Percentiles rank a stretch among this genome's conserved stretches.
phyloP scores from a whole-genome alignment of 2,797 vertebrate genomes.

The Gymnothorax reevesii region DNA sequence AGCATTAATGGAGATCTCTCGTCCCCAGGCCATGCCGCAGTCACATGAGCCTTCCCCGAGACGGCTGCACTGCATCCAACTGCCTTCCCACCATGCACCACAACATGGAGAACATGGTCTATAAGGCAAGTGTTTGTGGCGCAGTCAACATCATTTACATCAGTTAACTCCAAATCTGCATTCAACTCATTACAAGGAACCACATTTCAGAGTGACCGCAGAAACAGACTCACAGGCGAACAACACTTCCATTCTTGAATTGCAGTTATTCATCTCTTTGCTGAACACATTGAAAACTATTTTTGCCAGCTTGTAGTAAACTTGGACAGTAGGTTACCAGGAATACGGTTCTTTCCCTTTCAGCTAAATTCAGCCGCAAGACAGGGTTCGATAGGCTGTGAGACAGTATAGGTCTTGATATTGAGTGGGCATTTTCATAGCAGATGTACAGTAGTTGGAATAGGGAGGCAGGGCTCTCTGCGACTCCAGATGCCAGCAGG shows the following conservation, averaged over 20 bases:
- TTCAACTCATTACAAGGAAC: neutral
- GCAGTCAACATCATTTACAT: neutral
- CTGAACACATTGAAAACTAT: neutral
- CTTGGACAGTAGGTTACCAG: neutral
- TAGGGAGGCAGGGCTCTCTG: neutral
- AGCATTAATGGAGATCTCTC: neutral
- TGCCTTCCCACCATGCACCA: conserved; percentile 69
- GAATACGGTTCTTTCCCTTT: neutral
- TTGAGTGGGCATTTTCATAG: neutral
- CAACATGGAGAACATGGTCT: conserved; percentile 54
- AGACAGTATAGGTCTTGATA: neutral
- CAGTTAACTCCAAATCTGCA: neutral
- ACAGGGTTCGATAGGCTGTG: neutral
- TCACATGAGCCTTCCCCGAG: conserved; percentile 71
- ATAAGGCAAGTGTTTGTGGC: conserved; percentile 8
- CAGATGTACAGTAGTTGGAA: neutral
- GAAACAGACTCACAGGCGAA: neutral
- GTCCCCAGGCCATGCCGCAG: conserved; percentile 64
- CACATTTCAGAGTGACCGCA: neutral
- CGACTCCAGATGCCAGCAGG: neutral
- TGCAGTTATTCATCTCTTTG: neutral
- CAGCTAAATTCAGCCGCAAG: neutral
- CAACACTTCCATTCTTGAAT: neutral
- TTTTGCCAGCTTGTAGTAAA: neutral
- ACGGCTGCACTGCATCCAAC: conserved; percentile 62